Evolutionary conservation across 2,797 vertebrate species (phyloP).

Genomic region (Cyclopterus lumpus): DNA sequence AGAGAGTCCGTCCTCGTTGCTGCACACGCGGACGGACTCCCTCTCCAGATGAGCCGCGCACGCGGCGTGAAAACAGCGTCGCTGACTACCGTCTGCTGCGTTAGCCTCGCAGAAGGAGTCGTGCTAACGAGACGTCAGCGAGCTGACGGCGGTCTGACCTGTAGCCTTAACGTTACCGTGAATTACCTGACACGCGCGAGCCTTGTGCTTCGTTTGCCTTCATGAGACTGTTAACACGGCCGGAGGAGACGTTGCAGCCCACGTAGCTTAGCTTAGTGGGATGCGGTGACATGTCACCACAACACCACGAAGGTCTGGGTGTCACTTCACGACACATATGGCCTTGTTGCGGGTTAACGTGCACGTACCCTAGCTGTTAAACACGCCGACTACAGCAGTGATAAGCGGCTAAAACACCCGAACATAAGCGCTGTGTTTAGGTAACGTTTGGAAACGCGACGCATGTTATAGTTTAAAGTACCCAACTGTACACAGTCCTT

Average conservation of each 20-base stretch:
- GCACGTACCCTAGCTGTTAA: neutral
- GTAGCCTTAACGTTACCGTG: too few relatives aligned
- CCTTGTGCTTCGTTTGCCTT: neutral
- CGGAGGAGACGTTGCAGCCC: neutral
- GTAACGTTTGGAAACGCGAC: neutral
- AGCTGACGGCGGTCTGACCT: neutral
- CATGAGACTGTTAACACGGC: neutral
- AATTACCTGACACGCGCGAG: too few relatives aligned
- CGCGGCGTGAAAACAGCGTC: neutral
- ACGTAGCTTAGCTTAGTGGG: slow-evolving; percentile 1
- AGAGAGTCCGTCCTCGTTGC: too few relatives aligned
- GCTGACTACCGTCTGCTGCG: slow-evolving; percentile 33
- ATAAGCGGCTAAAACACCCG: neutral
- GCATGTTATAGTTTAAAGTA: neutral
- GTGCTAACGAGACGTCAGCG: neutral
- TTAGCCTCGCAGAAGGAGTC: slow-evolving; percentile 27
- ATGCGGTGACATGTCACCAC: neutral
- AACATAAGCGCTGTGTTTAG: neutral
- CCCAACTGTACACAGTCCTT: neutral
- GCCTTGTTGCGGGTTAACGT: neutral
- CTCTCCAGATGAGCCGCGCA: neutral
- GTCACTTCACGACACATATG: neutral
- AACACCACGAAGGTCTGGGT: neutral
- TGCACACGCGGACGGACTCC: neutral
- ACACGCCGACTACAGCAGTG: neutral